Conservation (phyloP, 2,113 vertebrate genomes). For the Engystomops pustulosus region DNA sequence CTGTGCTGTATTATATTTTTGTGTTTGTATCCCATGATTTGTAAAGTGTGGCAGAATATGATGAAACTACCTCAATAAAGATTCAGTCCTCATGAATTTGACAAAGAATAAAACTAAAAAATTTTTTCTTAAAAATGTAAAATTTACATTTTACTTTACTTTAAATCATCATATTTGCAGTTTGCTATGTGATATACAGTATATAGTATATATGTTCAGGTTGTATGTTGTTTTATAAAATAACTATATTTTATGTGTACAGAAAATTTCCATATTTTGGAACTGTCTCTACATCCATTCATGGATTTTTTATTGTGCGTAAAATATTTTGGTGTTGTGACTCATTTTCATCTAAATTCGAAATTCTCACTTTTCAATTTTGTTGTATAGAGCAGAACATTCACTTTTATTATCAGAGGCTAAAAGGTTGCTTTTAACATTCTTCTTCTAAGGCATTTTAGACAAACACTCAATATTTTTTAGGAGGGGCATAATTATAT, state of each 20-base stretch:
- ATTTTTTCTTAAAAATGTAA: too few relatives aligned
- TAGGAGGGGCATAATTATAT: neutral
- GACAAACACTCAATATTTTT: constrained; percentile 31
- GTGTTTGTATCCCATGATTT: too few relatives aligned
- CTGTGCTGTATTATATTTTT: too few relatives aligned
- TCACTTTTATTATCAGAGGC: neutral
- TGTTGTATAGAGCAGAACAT: neutral
- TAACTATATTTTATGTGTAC: neutral
- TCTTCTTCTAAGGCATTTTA: constrained; percentile 10
- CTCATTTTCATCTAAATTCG: neutral
- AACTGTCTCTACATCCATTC: neutral
- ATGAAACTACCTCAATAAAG: too few relatives aligned
- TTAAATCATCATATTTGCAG: too few relatives aligned
- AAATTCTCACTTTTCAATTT: neutral
- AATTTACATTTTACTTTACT: too few relatives aligned
- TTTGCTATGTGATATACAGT: too few relatives aligned
- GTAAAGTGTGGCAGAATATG: too few relatives aligned
- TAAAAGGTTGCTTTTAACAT: constrained; percentile 16
- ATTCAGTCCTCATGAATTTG: too few relatives aligned
- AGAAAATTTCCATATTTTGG: neutral
- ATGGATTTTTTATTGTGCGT: neutral
- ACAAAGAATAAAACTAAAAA: too few relatives aligned
- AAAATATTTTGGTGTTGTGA: neutral
- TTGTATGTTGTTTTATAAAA: too few relatives aligned
- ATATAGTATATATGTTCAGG: too few relatives aligned